These are phyloP conservation scores for Melolontha melolontha DNA, from an alignment of 2,888 invertebrate species.

Conservation along the genomic window DNA sequence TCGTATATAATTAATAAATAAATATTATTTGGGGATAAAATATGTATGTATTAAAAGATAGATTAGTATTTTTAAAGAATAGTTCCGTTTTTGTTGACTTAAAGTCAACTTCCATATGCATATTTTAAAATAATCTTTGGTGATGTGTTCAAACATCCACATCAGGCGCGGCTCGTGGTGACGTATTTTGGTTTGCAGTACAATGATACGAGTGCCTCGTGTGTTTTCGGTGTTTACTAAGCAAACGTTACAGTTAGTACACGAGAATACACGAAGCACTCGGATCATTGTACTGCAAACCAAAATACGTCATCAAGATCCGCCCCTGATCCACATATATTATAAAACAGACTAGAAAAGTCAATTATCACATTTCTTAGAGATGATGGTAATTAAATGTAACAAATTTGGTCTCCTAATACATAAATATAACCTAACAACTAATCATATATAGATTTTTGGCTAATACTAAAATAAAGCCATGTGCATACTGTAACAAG, in stretches of 20 bases:
- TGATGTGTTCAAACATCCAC: conserved; percentile 23
- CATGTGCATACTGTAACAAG: conserved; percentile 13
- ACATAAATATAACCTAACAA: conserved; percentile 11
- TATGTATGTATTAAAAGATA: conserved; percentile 34
- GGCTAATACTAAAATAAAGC: conserved; percentile 27
- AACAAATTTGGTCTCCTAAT: conserved; percentile 17
- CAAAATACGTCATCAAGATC: too few species aligned
- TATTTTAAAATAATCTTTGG: conserved; percentile 33
- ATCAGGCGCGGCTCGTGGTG: too few species aligned
- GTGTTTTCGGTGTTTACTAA: too few species aligned
- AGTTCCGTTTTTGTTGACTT: conserved; percentile 8
- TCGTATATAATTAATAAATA: conserved; percentile 15
- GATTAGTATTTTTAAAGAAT: conserved; percentile 8
- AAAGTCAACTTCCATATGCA: conserved; percentile 11
- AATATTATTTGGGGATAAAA: conserved; percentile 28
- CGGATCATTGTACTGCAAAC: too few species aligned
- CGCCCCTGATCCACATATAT: too few species aligned
- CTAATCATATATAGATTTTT: conserved; percentile 4
- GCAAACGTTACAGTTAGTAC: too few species aligned
- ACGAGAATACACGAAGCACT: too few species aligned
- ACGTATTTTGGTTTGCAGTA: too few species aligned
- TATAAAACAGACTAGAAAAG: conserved; percentile 36
- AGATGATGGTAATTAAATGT: conserved; percentile 18
- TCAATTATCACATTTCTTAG: conserved; percentile 35
- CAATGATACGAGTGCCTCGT: too few species aligned